These are phyloP conservation scores for Sterna hirundo DNA, from an alignment of 2,113 vertebrate genomes.

Conservation along the genomic window DNA sequence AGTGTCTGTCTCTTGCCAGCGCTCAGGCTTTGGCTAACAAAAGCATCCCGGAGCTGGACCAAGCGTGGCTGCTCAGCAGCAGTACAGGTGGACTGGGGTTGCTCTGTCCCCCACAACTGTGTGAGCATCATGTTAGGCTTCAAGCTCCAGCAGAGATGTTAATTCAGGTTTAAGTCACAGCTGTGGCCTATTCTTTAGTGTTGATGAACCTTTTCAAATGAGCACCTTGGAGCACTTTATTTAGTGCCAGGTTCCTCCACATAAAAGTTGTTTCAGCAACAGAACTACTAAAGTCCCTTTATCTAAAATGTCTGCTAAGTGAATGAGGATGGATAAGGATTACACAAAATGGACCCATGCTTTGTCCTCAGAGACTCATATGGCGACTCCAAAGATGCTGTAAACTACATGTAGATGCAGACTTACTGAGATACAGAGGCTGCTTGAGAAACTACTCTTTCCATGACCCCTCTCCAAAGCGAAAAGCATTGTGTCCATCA, in stretches of 20 bases:
- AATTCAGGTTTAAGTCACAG: background rate
- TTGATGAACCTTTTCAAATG: too few relatives aligned
- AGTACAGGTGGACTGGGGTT: too few relatives aligned
- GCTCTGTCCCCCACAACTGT: background rate
- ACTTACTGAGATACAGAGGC: background rate
- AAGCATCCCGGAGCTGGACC: background rate
- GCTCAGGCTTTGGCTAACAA: background rate
- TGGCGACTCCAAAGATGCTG: background rate
- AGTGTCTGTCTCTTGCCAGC: background rate
- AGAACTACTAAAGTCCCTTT: background rate
- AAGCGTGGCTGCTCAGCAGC: background rate
- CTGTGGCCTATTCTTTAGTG: background rate
- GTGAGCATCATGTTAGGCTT: background rate
- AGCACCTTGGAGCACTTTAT: background rate
- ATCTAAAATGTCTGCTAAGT: background rate
- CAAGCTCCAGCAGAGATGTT: background rate
- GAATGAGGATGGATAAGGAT: background rate
- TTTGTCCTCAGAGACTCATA: background rate
- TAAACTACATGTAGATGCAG: background rate
- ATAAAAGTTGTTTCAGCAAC: background rate
- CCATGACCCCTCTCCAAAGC: background rate
- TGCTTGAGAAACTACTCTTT: background rate
- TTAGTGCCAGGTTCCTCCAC: too few relatives aligned
- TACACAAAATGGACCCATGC: fast-evolving
- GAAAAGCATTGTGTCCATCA: fast-evolving